phyloP scores from a whole-genome alignment of 2,113 vertebrate genomes.

The Pleuronectes platessa region DNA sequence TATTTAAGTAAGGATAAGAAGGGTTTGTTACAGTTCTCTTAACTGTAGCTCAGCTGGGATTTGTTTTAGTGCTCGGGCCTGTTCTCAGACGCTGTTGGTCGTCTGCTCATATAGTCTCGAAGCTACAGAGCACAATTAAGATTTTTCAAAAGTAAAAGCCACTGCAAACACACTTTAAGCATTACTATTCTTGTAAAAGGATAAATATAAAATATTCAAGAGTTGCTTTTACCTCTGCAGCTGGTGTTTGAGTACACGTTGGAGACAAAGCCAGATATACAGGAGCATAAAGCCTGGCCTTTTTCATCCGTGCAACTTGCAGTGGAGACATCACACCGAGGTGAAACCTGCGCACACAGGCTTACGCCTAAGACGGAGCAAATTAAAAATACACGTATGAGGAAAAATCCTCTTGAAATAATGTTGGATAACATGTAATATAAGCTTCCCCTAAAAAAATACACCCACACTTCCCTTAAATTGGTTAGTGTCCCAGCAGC shows the following conservation, averaged over 20 bases:
- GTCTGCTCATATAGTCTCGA: constrained; percentile 11
- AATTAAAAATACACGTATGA: background rate
- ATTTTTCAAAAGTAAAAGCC: background rate
- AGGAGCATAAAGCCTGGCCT: constrained; percentile 55
- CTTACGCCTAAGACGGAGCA: constrained; percentile 34
- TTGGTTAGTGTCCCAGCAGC: background rate
- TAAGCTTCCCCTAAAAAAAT: background rate
- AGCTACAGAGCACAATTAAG: background rate
- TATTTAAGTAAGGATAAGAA: constrained; percentile 18
- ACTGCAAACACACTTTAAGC: background rate
- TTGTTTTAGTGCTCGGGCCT: background rate
- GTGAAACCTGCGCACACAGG: constrained; percentile 38
- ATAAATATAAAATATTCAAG: background rate
- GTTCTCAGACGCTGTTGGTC: constrained; percentile 22
- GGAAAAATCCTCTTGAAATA: background rate
- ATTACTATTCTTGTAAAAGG: background rate
- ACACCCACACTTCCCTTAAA: background rate
- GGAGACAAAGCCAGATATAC: constrained; percentile 56
- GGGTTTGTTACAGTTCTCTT: constrained; percentile 38
- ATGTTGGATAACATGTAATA: background rate
- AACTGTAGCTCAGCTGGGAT: constrained; percentile 14
- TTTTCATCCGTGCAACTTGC: constrained; percentile 24
- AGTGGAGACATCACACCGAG: constrained; percentile 66
- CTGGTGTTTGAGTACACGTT: constrained; percentile 49
- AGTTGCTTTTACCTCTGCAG: constrained; percentile 71